Percentiles rank a stretch among this genome's conserved stretches.
These are phyloP conservation scores for Marasmarcha lunaedactyla DNA, from an alignment of 2,888 invertebrate genomes.

Conservation along the genomic window DNA sequence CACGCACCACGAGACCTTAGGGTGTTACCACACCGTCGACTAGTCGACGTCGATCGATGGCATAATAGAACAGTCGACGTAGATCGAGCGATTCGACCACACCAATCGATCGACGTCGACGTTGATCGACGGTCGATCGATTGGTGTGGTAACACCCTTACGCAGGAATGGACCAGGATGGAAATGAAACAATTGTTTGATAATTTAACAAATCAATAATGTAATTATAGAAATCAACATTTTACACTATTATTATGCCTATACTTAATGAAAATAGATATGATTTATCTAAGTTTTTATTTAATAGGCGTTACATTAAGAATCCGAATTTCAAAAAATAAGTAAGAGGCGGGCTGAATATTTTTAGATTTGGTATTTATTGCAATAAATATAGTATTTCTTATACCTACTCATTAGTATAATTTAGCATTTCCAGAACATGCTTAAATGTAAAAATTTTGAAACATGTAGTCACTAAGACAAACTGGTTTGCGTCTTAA, in stretches of 20 bases:
- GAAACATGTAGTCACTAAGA: conserved; percentile 29
- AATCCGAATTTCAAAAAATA: conserved; percentile 28
- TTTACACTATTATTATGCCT: conserved; percentile 42
- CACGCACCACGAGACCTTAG: too few relatives aligned
- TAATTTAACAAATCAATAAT: conserved; percentile 63
- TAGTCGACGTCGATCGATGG: too few relatives aligned
- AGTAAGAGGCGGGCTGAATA: conserved; percentile 43
- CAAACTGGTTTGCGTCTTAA: conserved; percentile 22
- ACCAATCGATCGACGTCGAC: too few relatives aligned
- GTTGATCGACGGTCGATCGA: too few relatives aligned
- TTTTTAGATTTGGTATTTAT: conserved; percentile 40
- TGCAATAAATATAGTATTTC: conserved; percentile 36
- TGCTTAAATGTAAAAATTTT: conserved; percentile 34
- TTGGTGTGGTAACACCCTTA: too few relatives aligned
- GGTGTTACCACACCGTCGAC: too few relatives aligned
- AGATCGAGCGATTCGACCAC: too few relatives aligned
- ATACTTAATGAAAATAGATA: conserved; percentile 53
- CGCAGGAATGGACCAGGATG: too few relatives aligned
- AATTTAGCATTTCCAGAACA: conserved; percentile 19
- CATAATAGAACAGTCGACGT: too few relatives aligned
- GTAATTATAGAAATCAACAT: conserved; percentile 59
- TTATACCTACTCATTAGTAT: too few relatives aligned
- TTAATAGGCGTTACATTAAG: conserved; percentile 15
- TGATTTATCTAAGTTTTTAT: conserved; percentile 16
- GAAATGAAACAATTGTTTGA: conserved; percentile 30